Evolutionary conservation across 2,888 invertebrate genomes (phyloP).

Genomic region (Drosophila trichaetosa): DNA sequence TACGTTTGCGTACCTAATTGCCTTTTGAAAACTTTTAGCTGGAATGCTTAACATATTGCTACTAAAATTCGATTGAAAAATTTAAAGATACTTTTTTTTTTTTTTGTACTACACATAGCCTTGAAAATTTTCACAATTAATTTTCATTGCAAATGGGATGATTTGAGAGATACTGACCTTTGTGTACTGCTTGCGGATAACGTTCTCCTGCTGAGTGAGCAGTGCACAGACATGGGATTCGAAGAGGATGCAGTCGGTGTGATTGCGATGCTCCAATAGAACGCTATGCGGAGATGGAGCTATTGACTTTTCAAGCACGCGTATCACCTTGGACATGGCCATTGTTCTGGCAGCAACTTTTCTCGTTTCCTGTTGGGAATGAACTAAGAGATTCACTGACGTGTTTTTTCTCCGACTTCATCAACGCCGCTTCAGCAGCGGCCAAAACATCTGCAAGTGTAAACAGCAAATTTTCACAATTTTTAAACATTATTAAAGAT

Average conservation of each 20-base stretch:
- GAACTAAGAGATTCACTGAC: constrained; percentile 35
- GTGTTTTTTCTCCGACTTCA: constrained; percentile 36
- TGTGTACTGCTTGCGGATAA: constrained; percentile 94
- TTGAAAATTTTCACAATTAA: not conserved
- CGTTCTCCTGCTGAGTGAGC: constrained; percentile 90
- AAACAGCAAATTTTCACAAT: constrained; percentile 24
- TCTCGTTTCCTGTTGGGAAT: constrained; percentile 14
- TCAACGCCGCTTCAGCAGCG: constrained; percentile 43
- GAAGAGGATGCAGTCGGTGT: constrained; percentile 94
- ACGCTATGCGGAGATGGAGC: constrained; percentile 95
- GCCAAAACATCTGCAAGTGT: constrained; percentile 63
- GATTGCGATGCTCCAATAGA: constrained; percentile 94
- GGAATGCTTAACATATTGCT: not conserved
- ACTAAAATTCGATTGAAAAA: not conserved
- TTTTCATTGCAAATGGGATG: too few species aligned
- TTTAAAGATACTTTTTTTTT: too few species aligned
- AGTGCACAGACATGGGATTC: constrained; percentile 95
- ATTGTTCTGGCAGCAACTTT: constrained; percentile 85
- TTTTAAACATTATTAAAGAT: constrained; percentile 20
- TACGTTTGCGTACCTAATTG: not conserved
- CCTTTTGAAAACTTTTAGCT: not conserved
- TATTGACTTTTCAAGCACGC: constrained; percentile 94
- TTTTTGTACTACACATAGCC: not conserved
- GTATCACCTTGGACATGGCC: constrained; percentile 97
- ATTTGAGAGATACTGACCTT: constrained; percentile 87